These are phyloP conservation scores for Elanoides forficatus DNA, from an alignment of 2,113 vertebrate genomes.

Conservation along the genomic window DNA sequence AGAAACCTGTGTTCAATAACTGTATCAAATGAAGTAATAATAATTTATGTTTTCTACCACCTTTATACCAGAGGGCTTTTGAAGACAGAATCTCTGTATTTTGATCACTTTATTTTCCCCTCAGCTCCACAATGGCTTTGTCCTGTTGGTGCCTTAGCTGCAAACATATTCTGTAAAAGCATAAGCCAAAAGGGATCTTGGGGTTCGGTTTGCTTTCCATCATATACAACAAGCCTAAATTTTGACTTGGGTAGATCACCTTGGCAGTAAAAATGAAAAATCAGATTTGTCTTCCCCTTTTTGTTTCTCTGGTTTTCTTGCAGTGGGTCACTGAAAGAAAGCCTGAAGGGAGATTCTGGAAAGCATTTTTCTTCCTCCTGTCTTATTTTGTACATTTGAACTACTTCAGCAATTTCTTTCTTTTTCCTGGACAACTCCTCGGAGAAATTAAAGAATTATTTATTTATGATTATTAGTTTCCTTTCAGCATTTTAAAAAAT, in stretches of 20 bases:
- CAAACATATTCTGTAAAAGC: not conserved
- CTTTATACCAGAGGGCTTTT: not conserved
- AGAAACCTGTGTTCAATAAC: not conserved
- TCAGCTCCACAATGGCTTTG: not conserved
- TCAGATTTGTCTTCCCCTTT: not conserved
- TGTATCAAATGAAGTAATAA: not conserved
- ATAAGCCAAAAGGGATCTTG: not conserved
- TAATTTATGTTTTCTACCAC: not conserved
- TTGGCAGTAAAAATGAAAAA: not conserved
- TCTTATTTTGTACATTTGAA: constrained; percentile 48
- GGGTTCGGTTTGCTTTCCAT: not conserved
- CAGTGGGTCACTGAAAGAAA: constrained; percentile 26
- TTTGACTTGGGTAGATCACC: not conserved
- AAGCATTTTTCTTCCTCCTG: constrained; percentile 34
- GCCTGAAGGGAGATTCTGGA: constrained; percentile 24
- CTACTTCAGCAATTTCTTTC: constrained; percentile 43
- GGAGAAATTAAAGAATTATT: constrained; percentile 63
- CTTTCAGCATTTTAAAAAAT: constrained; percentile 52
- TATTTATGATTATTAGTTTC: constrained; percentile 66
- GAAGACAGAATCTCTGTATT: not conserved
- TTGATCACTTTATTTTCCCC: not conserved
- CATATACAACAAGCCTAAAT: not conserved
- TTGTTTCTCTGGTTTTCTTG: constrained; percentile 21
- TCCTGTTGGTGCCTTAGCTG: not conserved
- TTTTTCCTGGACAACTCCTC: constrained; percentile 58